A percentile compares a stretch with the other conserved stretches of the same genome.
phyloP scores from a whole-genome alignment of 2,797 vertebrate genomes.

The Coreius guichenoti region DNA sequence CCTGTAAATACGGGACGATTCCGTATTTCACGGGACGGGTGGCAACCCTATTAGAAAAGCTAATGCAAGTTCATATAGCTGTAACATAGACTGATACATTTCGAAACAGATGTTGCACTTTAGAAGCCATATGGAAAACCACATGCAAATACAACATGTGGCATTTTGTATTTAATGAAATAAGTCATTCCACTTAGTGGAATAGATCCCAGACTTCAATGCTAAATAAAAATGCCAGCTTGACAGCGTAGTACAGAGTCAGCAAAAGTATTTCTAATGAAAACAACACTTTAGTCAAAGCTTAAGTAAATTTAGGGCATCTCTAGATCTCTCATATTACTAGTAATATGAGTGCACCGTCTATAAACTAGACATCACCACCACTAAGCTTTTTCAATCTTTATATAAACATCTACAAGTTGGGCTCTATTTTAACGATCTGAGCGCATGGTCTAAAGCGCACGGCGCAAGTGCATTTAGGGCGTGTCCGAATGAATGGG shows the following conservation, averaged over 20 bases:
- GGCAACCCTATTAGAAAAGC: no score
- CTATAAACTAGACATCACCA: no score
- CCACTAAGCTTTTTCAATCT: no score
- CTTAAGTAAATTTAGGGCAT: neutral
- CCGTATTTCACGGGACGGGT: no score
- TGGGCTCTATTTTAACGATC: no score
- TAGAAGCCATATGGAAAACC: neutral
- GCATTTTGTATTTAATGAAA: neutral
- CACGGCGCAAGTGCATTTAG: no score
- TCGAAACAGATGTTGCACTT: slow-evolving; percentile 17
- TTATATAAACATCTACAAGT: no score
- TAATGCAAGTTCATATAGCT: neutral
- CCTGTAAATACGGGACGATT: no score
- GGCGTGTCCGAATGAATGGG: no score
- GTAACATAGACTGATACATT: neutral
- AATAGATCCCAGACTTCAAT: slow-evolving; percentile 1
- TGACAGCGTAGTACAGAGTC: neutral
- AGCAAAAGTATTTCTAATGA: neutral
- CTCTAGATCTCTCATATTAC: neutral
- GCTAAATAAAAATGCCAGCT: neutral
- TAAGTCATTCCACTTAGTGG: neutral
- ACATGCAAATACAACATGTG: neutral
- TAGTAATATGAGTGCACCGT: no score
- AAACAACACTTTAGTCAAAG: neutral
- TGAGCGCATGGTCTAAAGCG: no score